Evolutionary conservation across 1,140 invertebrate species (phyloP), one percentile per base, ranked within the genome.

Genomic region (Sinonovacula constricta): DNA sequence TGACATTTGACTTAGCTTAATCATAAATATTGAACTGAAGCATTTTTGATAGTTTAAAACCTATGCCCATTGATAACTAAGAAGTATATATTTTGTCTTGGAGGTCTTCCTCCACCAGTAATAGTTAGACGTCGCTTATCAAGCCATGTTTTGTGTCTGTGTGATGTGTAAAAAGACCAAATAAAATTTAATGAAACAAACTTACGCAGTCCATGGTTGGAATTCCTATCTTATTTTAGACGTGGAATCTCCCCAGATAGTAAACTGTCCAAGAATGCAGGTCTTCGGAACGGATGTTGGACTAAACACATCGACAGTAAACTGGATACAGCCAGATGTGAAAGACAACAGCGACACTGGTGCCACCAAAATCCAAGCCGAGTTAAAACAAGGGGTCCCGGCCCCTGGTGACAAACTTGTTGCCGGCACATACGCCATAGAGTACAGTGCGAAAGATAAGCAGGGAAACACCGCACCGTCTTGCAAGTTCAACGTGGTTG

Each of bases 401-500:
- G 7, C 0, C 3, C 28, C 54, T 22, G 67, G 53, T 34, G n/a
- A n/a, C 15, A 22, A 33, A 49, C 18, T 60, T 1, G 14, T 39
- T 15, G 56, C 36, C 7, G 69, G 69, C 10, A 12, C 18, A 45
- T 62, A 72, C 28, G 10, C 12, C n/a, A 33, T 72, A 12, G 0
- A 26, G n/a, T 72, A 60, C 33, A 36, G 69, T 14, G 69, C 39
- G 3, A 28, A n/a, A 18, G 69, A 72, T 45, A 39, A 15, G 2
- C 56, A 28, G 0, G 69, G 69, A 10, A 72, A 72, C 28, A 18
- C 4, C 1, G 69, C 53, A 10, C n/a, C 18, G 1, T 3, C 54
- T 31, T 72, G 69, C 26, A 14, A 30, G 26, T 72, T 72, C 45
- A 30, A 5, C 5, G 54, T 72, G n/a, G 62, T 72, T 45, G 69